Conservation (phyloP, 2,113 vertebrate species). For the Ceuthmochares aereus region DNA sequence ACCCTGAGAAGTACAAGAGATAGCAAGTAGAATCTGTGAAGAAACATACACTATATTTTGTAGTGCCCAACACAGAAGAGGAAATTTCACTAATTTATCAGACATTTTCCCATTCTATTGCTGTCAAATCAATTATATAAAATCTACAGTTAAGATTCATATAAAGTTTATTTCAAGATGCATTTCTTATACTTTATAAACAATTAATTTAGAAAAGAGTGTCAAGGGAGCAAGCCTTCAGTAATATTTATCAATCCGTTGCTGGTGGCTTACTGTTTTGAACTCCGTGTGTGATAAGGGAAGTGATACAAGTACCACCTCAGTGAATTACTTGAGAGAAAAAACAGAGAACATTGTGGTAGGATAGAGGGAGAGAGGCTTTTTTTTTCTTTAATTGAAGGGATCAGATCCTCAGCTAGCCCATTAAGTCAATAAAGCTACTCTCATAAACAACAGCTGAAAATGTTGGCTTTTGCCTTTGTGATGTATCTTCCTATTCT, state of each 20-base stretch:
- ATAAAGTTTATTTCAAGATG: neutral
- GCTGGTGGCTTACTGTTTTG: neutral
- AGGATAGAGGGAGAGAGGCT: neutral
- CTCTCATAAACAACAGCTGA: conserved; percentile 34
- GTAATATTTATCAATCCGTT: neutral
- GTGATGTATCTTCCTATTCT: conserved; percentile 8
- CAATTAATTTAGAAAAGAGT: neutral
- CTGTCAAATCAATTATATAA: neutral
- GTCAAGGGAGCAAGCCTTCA: neutral
- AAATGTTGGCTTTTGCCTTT: conserved; percentile 41
- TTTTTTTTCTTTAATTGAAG: neutral
- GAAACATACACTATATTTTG: neutral
- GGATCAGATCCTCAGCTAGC: neutral
- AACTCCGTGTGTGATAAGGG: neutral
- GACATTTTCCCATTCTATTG: neutral
- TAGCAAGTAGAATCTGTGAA: neutral
- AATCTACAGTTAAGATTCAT: neutral
- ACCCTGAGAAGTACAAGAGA: neutral
- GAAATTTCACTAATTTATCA: neutral
- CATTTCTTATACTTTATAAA: neutral
- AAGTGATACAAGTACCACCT: neutral
- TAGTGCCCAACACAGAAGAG: neutral
- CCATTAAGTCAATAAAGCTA: conserved; percentile 7
- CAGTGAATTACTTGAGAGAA: neutral
- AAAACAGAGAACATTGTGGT: neutral